Percentiles rank a stretch among this genome's conserved stretches.
These are phyloP conservation scores for Sceloporus undulatus DNA, from an alignment of 2,113 vertebrate genomes.

Conservation along the genomic window DNA sequence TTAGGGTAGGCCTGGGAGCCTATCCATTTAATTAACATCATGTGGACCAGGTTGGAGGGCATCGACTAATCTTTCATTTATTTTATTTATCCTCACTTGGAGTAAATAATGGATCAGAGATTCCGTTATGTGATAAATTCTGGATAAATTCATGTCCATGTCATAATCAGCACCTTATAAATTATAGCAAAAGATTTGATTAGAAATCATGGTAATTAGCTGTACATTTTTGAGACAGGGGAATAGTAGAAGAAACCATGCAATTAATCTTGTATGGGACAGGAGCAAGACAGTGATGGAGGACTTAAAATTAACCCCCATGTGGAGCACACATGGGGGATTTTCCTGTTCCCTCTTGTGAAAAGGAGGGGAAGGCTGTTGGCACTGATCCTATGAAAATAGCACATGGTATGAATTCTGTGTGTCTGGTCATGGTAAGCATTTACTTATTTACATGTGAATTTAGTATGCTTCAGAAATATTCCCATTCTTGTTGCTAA, in stretches of 20 bases:
- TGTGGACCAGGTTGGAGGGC: not conserved
- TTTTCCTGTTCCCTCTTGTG: not conserved
- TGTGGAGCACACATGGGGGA: not conserved
- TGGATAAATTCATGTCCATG: not conserved
- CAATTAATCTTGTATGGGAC: slow-evolving; percentile 27
- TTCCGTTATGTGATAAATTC: not conserved
- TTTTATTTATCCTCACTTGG: slow-evolving; percentile 15
- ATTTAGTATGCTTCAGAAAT: slow-evolving; percentile 3
- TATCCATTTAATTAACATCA: not conserved
- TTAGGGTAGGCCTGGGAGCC: not conserved
- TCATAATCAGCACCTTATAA: not conserved
- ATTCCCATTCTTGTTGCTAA: not conserved
- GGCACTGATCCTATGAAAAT: not conserved
- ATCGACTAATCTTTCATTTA: not conserved
- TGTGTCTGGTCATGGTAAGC: not conserved
- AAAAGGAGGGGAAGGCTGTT: not conserved
- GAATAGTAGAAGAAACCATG: not conserved
- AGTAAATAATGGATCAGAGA: not conserved
- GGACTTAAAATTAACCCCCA: slow-evolving; percentile 1
- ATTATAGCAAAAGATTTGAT: not conserved
- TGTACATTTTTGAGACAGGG: not conserved
- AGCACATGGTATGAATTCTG: not conserved
- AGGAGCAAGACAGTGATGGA: not conserved
- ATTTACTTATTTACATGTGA: slow-evolving; percentile 9
- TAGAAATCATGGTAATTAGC: slow-evolving; percentile 22